Conservation (phyloP, 2,888 invertebrate species). For the Tinea trinotella region DNA sequence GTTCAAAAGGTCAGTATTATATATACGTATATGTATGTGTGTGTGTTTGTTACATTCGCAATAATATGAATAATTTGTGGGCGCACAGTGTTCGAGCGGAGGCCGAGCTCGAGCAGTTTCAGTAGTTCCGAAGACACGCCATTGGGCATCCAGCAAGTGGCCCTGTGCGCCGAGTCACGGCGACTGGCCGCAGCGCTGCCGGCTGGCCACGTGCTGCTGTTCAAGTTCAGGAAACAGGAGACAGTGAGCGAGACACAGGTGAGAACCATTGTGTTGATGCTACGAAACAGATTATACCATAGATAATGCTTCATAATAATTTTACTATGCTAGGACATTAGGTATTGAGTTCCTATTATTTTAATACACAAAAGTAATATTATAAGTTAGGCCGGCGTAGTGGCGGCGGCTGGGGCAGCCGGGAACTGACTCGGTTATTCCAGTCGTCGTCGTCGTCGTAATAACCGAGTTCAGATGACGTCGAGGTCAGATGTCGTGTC, state of each 20-base stretch:
- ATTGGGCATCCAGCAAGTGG: constrained; percentile 90
- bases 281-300: background rate
- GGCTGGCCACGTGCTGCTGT: constrained; percentile 94
- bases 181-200: constrained; percentile 91
- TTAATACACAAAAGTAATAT: no score
- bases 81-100: constrained; percentile 79
- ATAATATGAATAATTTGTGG: background rate
- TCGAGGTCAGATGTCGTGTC: no score
- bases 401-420: no score
- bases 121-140: constrained; percentile 81
- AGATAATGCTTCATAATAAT: background rate
- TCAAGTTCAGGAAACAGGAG: constrained; percentile 95
- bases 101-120: constrained; percentile 58
- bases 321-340: no score
- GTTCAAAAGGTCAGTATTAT: constrained; percentile 79
- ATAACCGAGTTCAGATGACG: no score
- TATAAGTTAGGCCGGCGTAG: no score
- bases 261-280: constrained; percentile 27
- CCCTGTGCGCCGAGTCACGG: constrained; percentile 92
- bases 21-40: no score
- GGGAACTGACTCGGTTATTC: no score
- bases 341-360: no score
- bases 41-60: background rate
- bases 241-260: constrained; percentile 86
- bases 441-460: no score